Evolutionary conservation across 2,113 vertebrate species (phyloP).

Genomic region (Chlorocebus sabaeus): DNA sequence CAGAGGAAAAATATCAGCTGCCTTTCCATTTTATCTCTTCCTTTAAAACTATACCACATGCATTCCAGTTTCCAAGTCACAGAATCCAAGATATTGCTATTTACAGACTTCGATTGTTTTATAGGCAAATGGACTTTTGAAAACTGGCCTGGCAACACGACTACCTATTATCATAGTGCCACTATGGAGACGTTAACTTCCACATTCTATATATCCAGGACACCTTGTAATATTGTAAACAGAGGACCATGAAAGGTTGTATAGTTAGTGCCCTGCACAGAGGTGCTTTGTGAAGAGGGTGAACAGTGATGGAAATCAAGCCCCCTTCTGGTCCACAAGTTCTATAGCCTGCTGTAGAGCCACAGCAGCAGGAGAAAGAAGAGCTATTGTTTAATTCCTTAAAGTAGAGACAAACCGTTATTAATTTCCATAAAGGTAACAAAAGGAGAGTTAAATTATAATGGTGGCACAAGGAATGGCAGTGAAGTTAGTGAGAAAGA

Average conservation of each 20-base stretch:
- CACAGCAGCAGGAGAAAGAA: not conserved
- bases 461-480: not conserved
- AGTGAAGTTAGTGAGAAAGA: not conserved
- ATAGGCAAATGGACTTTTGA: not conserved
- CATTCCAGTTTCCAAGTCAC: not conserved
- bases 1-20: not conserved
- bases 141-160: not conserved
- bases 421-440: not conserved
- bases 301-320: not conserved
- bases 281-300: rapidly evolving
- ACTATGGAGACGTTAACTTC: not conserved
- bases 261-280: not conserved
- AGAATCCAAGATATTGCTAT: not conserved
- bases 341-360: not conserved
- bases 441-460: not conserved
- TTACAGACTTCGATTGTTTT: not conserved
- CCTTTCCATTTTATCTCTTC: not conserved
- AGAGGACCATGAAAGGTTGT: not conserved
- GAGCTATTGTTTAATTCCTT: not conserved
- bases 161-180: not conserved
- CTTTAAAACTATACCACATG: not conserved
- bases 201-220: not conserved
- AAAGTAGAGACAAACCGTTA: not conserved
- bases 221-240: not conserved
- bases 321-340: not conserved